phyloP scores from a whole-genome alignment of 1,140 invertebrate species.

The Schlechtendalia chinensis region DNA sequence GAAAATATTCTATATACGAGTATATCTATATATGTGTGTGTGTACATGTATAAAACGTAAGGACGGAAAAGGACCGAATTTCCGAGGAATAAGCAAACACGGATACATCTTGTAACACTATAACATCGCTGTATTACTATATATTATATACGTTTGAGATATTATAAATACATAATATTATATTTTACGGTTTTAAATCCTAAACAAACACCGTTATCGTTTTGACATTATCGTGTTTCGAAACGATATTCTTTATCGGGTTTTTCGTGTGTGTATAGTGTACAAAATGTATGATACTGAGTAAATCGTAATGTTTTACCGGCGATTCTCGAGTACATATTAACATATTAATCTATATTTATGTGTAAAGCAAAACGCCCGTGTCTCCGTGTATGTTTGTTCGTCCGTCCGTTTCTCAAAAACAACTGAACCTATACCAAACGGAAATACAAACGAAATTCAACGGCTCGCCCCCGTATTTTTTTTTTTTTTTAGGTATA shows the following conservation, averaged over 20 bases:
- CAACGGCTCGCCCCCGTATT: no score
- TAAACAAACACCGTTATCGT: neutral
- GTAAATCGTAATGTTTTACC: neutral
- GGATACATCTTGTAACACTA: neutral
- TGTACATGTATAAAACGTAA: no score
- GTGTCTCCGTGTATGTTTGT: no score
- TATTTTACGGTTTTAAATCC: neutral
- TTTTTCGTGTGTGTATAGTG: neutral
- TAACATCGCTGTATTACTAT: neutral
- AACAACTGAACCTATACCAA: no score
- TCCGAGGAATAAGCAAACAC: neutral
- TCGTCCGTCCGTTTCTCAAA: no score
- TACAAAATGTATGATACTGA: neutral
- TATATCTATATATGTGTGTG: no score
- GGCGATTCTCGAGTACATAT: neutral
- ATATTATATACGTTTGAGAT: neutral
- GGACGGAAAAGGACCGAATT: no score
- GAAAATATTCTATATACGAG: no score
- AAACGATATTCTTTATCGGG: neutral
- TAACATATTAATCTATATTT: neutral
- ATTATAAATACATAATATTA: neutral
- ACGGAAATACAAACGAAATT: no score
- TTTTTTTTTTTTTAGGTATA: no score
- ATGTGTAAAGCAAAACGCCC: no score
- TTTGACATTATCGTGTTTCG: neutral